Conservation (phyloP, 2,888 invertebrate genomes). For the Cynaeus angustus region DNA sequence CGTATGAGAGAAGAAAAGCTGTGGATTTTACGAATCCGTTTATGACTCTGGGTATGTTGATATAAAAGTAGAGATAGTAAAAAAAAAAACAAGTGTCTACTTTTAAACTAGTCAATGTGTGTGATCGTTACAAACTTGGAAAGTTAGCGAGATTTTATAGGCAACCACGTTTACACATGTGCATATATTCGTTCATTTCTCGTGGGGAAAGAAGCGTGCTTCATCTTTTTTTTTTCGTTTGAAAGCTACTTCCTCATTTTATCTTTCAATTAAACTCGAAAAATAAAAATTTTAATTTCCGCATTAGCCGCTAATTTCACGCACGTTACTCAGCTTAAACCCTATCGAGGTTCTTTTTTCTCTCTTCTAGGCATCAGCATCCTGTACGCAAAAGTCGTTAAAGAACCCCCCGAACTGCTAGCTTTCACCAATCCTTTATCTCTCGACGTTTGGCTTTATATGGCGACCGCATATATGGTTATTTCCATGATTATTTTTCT, state of each 20-base stretch:
- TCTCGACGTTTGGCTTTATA: constrained; percentile 91
- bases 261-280: background rate
- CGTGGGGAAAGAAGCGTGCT: background rate
- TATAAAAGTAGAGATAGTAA: too few species aligned
- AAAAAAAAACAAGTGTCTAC: too few species aligned
- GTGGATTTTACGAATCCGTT: constrained; percentile 98
- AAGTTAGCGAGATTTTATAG: background rate
- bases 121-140: too few species aligned
- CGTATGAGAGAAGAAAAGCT: constrained; percentile 88
- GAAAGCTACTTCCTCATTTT: background rate
- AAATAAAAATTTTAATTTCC: background rate
- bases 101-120: too few species aligned
- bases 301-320: constrained; percentile 1
- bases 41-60: constrained; percentile 88
- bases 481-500: constrained; percentile 88
- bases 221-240: too few species aligned
- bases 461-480: constrained; percentile 88
- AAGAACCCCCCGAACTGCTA: constrained; percentile 87
- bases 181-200: background rate
- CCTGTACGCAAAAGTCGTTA: constrained; percentile 85
- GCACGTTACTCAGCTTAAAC: background rate
- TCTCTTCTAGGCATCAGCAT: constrained; percentile 83
- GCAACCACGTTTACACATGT: background rate
- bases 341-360: background rate
- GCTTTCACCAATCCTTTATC: constrained; percentile 93